Conservation (phyloP, 2,113 vertebrate species). For the Geococcyx californianus region DNA sequence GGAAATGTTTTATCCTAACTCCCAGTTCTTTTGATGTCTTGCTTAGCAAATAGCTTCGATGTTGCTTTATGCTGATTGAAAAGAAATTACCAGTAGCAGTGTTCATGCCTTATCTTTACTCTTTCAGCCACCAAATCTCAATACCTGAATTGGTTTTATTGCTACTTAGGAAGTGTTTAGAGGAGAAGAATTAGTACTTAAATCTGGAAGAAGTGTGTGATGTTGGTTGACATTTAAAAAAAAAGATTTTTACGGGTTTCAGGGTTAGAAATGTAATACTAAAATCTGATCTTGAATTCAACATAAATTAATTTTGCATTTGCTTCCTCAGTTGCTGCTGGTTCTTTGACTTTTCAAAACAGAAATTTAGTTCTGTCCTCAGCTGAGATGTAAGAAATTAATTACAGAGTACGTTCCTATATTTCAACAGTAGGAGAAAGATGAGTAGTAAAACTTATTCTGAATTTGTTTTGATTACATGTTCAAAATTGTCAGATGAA, state of each 20-base stretch:
- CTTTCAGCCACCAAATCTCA: background rate
- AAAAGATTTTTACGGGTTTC: background rate
- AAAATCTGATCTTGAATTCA: background rate
- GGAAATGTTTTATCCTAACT: background rate
- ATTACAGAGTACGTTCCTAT: background rate
- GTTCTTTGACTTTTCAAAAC: background rate
- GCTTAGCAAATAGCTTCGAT: background rate
- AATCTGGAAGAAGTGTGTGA: background rate
- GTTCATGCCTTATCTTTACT: background rate
- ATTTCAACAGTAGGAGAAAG: background rate
- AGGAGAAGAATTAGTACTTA: background rate
- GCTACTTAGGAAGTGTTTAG: background rate
- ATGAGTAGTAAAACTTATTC: background rate
- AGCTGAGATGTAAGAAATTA: background rate
- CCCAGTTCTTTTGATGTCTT: background rate
- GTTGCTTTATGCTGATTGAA: background rate
- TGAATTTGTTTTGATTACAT: background rate
- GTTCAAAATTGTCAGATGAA: background rate
- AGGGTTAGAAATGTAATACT: background rate
- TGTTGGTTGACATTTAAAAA: background rate
- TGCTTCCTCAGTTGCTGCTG: background rate
- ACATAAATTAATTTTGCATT: background rate
- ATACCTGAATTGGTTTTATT: background rate
- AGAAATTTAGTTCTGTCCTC: background rate
- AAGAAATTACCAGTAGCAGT: background rate